These are phyloP conservation scores for Bellardia pandia DNA, from an alignment of 2,888 invertebrate species.

Conservation along the genomic window DNA sequence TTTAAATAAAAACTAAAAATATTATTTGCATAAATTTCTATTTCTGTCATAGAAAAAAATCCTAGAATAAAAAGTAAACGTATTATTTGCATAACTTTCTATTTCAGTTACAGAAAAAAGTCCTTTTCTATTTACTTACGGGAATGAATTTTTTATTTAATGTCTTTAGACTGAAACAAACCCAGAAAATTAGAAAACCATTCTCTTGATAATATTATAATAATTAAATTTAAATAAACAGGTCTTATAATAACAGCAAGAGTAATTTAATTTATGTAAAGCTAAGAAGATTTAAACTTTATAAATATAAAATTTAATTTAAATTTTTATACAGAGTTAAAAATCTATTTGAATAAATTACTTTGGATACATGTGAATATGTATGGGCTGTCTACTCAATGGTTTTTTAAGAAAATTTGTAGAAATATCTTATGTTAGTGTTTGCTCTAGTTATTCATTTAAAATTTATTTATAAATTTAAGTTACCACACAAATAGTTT, in stretches of 20 bases:
- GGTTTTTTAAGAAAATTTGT: too few relatives aligned
- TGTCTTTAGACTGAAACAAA: background rate
- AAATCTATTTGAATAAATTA: too few relatives aligned
- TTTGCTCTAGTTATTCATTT: too few relatives aligned
- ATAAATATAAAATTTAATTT: background rate
- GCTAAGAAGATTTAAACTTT: background rate
- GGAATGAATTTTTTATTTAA: background rate
- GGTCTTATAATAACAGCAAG: background rate
- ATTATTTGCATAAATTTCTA: slow-evolving; percentile 15
- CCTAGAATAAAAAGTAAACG: background rate
- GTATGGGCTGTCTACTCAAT: too few relatives aligned
- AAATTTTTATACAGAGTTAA: too few relatives aligned
- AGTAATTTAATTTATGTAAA: background rate
- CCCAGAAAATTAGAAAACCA: background rate
- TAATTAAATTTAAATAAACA: background rate
- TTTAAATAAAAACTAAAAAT: background rate
- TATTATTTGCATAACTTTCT: slow-evolving; percentile 18
- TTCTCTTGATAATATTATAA: background rate
- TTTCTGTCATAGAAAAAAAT: background rate
- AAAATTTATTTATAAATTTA: too few relatives aligned
- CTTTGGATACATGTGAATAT: too few relatives aligned
- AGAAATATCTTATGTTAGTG: too few relatives aligned
- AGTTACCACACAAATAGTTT: too few relatives aligned
- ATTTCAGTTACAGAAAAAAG: background rate
- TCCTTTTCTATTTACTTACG: slow-evolving; percentile 5